Evolutionary conservation across 2,888 invertebrate genomes (phyloP), one percentile per base, ranked within the genome.

Genomic region (Iphiclides podalirius): DNA sequence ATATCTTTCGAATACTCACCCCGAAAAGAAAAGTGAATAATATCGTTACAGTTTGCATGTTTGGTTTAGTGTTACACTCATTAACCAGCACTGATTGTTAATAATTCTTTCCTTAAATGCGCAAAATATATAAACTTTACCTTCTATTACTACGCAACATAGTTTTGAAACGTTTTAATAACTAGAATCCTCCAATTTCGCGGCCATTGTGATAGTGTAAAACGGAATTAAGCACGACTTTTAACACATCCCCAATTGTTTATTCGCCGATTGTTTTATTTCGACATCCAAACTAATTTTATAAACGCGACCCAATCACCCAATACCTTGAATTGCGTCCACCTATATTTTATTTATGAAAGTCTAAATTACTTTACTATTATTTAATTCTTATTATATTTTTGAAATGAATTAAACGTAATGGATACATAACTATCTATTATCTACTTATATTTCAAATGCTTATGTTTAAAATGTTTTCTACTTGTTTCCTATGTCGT

Each of bases 21-120:
- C 14, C 12, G 20, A 49, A 6, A 0, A 38, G 4, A 9, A 15
- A 28, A n/a, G 15, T 31, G 13, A 11, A 11, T n/a, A 15, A 16
- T 17, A 47, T 4, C 4, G 13, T 14, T 17, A 34, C 15, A 8
- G 31, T 15, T 42, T 42, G 14, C 48, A 48, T 48, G n/a, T 48
- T 37, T 48, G 11, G 1, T 42, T 31, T 31, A 8, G 9, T 40
- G 14, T 23, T 8, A 20, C n/a, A n/a, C n/a, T 37, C 7, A 12
- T 20, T 23, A 4, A 23, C 12, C 31, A 14, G n/a, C n/a, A 28
- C 11, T n/a, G 9, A 6, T 15, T 2, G 4, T 2, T 4, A n/a
- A n/a, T 48, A 15, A 12, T 4, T 31, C 12, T 13, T 42, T 13
- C 3, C 31, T 37, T 48, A 33, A 36, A 48, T 39, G 40, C 33